Evolutionary conservation across 37 sponge, comb jelly and placozoan species (phyloP), one percentile per base, ranked within the genome.

Genomic region (Amphimedon queenslandica): DNA sequence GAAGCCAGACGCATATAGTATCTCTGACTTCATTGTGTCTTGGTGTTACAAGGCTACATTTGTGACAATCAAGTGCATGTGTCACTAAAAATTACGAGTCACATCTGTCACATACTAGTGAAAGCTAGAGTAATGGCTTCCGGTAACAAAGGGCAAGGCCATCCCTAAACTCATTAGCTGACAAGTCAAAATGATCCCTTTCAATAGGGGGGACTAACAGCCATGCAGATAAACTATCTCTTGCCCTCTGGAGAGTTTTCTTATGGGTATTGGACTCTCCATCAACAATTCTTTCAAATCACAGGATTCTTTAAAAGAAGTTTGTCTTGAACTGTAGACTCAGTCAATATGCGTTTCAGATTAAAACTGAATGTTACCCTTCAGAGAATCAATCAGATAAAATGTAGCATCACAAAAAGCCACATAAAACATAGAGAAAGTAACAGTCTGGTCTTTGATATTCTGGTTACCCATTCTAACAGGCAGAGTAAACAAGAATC

Each of bases 1-100:
- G 82, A 64, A 8, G 82, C 74, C 25, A 82, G 34, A 66, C 72
- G 23, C 75, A 72, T 20, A 82, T 20, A 8, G 82, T 75, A 65
- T 82, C 82, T 36, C 82, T 1, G 11, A 82, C 40, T 53, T 74
- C 75, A 82, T 82, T 74, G 58, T 82, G 75, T 10, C 61, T 57
- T 31, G 28, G 82, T 32, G 33, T 56, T 40, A 82, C 82, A n/a
- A 82, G 43, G 28, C 37, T 68, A 66, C 56, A n/a, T 40, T 63
- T 74, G 29, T 70, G 29, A 65, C 72, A 80, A 42, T 70, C 72
- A 20, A 80, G 64, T n/a, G 80, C 71, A 80, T 80, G 80, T 27
- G 58, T 63, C 10, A 80, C 34, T 57, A 11, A 61, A 42, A 80
- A 80, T 38, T 57, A 6, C 23, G 80, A 63, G 27, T 72, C 80